These are phyloP conservation scores for Nebria salina DNA, from an alignment of 2,888 invertebrate genomes.

Conservation along the genomic window DNA sequence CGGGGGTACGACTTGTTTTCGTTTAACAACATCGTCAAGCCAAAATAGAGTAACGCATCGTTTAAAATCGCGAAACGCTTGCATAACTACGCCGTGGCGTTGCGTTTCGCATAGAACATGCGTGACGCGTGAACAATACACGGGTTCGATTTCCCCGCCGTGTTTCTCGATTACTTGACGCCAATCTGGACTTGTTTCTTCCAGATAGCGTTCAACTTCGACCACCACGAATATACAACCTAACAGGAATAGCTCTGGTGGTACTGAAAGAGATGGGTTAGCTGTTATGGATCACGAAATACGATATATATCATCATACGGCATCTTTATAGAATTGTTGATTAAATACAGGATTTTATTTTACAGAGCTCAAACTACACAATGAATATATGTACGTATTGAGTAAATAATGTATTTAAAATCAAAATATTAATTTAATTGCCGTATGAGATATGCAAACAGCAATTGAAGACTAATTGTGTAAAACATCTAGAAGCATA, in stretches of 20 bases:
- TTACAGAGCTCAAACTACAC: neutral
- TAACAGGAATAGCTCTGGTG: constrained; percentile 87
- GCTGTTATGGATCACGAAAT: constrained; percentile 1
- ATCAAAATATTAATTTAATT: no score
- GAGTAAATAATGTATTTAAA: no score
- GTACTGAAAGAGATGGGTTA: constrained; percentile 63
- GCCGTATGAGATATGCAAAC: neutral
- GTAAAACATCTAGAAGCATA: no score
- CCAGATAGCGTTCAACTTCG: constrained; percentile 58
- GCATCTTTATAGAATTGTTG: no score
- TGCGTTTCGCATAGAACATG: constrained; percentile 93
- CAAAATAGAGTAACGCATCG: constrained; percentile 85
- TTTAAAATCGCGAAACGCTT: constrained; percentile 76
- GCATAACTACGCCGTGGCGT: constrained; percentile 89
- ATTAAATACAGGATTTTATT: neutral
- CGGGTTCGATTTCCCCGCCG: constrained; percentile 80
- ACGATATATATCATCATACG: neutral
- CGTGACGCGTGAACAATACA: constrained; percentile 87
- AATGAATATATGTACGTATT: neutral
- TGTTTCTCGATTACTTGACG: constrained; percentile 60
- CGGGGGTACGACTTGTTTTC: constrained; percentile 88
- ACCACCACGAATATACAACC: constrained; percentile 88
- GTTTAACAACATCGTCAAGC: constrained; percentile 89
- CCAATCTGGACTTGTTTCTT: constrained; percentile 59
- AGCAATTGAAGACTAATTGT: neutral